Conservation (phyloP, 1,140 invertebrate species). For the Maconellicoccus hirsutus region DNA sequence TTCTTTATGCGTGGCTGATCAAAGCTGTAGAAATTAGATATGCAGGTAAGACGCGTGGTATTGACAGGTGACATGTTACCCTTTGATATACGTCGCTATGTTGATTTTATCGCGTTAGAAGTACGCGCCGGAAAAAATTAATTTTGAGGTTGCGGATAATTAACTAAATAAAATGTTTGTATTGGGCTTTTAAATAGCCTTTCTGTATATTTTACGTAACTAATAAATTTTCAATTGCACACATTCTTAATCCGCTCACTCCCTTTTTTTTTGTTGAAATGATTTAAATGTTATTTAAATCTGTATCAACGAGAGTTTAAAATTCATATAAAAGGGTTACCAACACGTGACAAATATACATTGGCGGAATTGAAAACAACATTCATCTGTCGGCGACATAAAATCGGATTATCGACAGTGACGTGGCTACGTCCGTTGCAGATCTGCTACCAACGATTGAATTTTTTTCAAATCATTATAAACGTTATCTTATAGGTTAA, state of each 20-base stretch:
- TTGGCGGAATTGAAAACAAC: not conserved
- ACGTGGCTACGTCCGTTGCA: not conserved
- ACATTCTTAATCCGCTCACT: not conserved
- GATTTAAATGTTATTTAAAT: slow-evolving; percentile 18
- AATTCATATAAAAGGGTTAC: slow-evolving; percentile 13
- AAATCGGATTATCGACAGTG: not conserved
- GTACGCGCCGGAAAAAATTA: not conserved
- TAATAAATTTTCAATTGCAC: not conserved
- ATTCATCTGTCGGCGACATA: not conserved
- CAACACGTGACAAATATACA: slow-evolving; percentile 13
- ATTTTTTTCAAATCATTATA: not conserved
- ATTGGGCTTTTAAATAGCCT: no score
- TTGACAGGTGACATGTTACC: not conserved
- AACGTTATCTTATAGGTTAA: not conserved
- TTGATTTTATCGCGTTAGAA: not conserved
- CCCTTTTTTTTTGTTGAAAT: not conserved
- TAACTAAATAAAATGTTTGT: no score
- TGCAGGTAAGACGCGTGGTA: not conserved
- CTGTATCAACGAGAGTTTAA: not conserved
- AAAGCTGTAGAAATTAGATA: not conserved
- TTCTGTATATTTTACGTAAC: no score
- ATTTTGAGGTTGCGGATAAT: not conserved
- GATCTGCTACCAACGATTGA: not conserved
- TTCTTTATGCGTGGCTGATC: not conserved
- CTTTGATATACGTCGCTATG: not conserved